Evolutionary conservation across 2,797 vertebrate species (phyloP).

Genomic region (Myoxocephalus aenaeus): DNA sequence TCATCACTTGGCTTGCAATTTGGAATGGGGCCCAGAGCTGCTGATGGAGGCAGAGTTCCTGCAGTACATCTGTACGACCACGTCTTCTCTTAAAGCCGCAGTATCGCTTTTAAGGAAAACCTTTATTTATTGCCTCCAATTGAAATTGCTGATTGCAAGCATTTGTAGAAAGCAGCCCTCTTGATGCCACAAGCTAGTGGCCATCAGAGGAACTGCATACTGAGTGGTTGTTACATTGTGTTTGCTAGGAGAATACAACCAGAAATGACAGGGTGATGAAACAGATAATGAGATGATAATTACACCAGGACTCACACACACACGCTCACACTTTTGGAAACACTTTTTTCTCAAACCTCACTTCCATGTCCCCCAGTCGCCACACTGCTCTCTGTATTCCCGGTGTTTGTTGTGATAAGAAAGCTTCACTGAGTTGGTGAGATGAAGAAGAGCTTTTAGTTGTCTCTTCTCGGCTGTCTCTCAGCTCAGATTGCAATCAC

Average conservation of each 20-base stretch:
- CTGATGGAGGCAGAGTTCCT: background rate
- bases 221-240: background rate
- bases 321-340: no score
- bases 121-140: background rate
- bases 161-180: background rate
- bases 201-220: no score
- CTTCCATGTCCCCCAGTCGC: background rate
- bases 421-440: slow-evolving; percentile 31
- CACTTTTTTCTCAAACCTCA: background rate
- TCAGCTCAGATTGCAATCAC: slow-evolving; percentile 30
- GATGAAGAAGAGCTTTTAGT: slow-evolving; percentile 39
- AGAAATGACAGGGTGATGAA: background rate
- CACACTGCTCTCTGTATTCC: background rate
- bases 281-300: slow-evolving; percentile 1
- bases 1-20: background rate
- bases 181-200: background rate
- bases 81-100: no score
- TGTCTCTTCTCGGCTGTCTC: slow-evolving; percentile 15
- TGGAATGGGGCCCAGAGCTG: background rate
- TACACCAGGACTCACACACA: background rate
- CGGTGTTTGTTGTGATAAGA: slow-evolving; percentile 24
- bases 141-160: background rate
- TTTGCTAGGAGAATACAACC: background rate
- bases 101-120: background rate
- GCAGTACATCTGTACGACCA: background rate